These are phyloP conservation scores for Martes martes DNA, from an alignment of 2,113 vertebrate genomes.

Conservation along the genomic window DNA sequence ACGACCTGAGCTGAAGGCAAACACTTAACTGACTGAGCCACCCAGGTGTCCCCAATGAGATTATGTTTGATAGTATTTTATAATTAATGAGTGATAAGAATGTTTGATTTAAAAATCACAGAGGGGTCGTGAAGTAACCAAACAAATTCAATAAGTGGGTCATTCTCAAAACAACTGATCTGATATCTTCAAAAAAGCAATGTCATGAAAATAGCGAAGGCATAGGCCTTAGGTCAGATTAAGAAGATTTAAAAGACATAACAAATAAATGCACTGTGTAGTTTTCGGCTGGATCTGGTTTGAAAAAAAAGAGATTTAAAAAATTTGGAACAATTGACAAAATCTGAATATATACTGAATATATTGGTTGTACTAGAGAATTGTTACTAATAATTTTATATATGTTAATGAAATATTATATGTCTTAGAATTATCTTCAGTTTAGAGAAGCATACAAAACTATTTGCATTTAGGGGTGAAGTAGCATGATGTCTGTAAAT, in stretches of 20 bases:
- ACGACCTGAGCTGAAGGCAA: too few species aligned
- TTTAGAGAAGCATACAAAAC: neutral
- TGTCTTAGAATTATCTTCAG: neutral
- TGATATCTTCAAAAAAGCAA: neutral
- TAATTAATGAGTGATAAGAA: neutral
- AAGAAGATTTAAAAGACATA: neutral
- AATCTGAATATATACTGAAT: neutral
- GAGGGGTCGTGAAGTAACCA: too few species aligned
- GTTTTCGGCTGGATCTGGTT: neutral
- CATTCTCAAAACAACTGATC: too few species aligned
- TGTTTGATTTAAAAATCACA: neutral
- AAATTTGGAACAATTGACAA: neutral
- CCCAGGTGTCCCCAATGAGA: too few species aligned
- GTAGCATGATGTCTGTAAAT: neutral
- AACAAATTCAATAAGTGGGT: too few species aligned
- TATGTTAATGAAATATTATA: neutral
- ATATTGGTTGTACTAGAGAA: neutral
- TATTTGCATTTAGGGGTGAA: neutral
- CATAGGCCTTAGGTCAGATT: neutral
- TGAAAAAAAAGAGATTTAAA: neutral
- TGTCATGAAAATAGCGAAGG: neutral
- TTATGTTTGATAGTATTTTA: neutral
- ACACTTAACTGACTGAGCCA: too few species aligned
- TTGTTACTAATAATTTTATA: neutral
- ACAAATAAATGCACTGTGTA: neutral